Conservation (phyloP, 2,113 vertebrate genomes). For the Phrynosoma platyrhinos region DNA sequence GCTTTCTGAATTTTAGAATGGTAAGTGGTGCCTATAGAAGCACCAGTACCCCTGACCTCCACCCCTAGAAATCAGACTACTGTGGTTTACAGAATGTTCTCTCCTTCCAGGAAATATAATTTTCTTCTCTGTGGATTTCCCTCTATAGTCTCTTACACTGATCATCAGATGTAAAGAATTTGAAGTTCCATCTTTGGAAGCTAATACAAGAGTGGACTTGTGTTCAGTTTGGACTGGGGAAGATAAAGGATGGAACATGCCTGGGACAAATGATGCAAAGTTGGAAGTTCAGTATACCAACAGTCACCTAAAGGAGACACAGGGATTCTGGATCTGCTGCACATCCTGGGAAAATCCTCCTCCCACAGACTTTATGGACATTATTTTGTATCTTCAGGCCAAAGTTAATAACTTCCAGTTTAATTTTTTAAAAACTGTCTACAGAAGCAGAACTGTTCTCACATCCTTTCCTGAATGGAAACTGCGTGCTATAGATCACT, state of each 20-base stretch:
- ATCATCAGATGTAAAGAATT: slow-evolving; percentile 69
- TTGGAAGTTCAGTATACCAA: slow-evolving; percentile 71
- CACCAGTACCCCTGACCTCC: too few species aligned
- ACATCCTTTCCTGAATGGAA: slow-evolving; percentile 46
- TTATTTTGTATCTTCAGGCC: slow-evolving; percentile 77
- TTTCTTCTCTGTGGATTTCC: slow-evolving; percentile 66
- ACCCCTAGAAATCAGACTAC: not conserved
- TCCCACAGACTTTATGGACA: slow-evolving; percentile 68
- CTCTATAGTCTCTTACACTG: slow-evolving; percentile 76
- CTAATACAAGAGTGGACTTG: slow-evolving; percentile 56
- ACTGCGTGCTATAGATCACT: slow-evolving; percentile 48
- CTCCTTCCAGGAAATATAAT: slow-evolving; percentile 30
- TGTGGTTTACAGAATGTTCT: slow-evolving; percentile 2
- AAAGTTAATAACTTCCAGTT: slow-evolving; percentile 80
- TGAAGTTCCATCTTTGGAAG: slow-evolving; percentile 71
- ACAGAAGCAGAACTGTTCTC: slow-evolving; percentile 61
- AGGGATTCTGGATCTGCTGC: slow-evolving; percentile 83
- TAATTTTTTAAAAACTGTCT: slow-evolving; percentile 72
- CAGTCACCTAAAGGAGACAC: slow-evolving; percentile 72
- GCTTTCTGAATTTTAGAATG: slow-evolving; percentile 3
- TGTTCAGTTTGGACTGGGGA: slow-evolving; percentile 63
- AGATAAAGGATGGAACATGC: slow-evolving; percentile 59
- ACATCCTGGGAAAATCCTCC: slow-evolving; percentile 76
- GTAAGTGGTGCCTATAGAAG: not conserved
- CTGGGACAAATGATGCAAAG: slow-evolving; percentile 27